Base-by-base conservation (phyloP, 92 coral and sea anemone species). In the Micromussa lordhowensis region DNA sequence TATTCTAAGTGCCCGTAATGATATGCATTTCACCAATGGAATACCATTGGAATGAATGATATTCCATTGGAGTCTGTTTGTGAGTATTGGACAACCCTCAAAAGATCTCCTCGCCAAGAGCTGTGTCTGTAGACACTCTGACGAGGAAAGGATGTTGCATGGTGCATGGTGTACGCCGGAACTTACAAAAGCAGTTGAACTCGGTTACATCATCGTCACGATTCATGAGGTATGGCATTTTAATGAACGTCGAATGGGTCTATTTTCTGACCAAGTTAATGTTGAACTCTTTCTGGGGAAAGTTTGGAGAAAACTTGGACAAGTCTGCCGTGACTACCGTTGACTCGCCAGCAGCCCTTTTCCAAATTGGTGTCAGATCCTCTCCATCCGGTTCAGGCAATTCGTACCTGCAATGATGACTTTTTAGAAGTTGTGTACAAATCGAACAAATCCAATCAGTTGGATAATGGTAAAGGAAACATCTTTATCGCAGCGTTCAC, bases 201-300 rank as follows among this genome's bases (percentile, higher is more conserved):
- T 15, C 1, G 82, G 88, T 5, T 85, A 85, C 79, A 38, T 18
- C 59, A 36, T 85, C 53, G 36, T 73, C 32, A 29, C 17, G 9
- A 75, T 85, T 29, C 80, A 72, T 71, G 88, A 85, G 64, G 81
- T 74, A 15, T 36, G 88, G 88, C 82, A 59, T 49, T 85, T 55
- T 68, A 55, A 12, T 3, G 5, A 4, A 19, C n/a, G n/a, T n/a
- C n/a, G n/a, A n/a, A n/a, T n/a, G 2, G 83, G 77, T 3, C 64
- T 77, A 30, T 86, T 63, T 24, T 64, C 76, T 1, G 24, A 40
- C 84, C 63, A 86, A 86, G n/a, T 38, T 57, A 16, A 66, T 78
- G 78, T 53, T 64, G 28, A 86, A 86, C 34, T 9, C 57, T 28
- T 68, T 49, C 54, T 87, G 90, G 84, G 90, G 90, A 22, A 68